phyloP scores from a whole-genome alignment of 2,888 invertebrate species.

The Drosophila pseudotalamancana region DNA sequence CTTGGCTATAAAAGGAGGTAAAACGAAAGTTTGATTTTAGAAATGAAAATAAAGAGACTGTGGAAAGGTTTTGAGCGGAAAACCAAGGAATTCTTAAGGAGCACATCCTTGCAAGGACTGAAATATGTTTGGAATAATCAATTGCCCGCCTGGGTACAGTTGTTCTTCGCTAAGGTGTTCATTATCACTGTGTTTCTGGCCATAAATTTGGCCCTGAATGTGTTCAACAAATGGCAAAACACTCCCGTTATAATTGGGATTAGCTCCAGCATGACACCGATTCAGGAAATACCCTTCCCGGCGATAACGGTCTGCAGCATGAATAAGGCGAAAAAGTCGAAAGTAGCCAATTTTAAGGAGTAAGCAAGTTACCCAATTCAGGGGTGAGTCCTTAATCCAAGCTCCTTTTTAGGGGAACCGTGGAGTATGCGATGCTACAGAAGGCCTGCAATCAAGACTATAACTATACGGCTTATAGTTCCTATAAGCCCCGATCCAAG shows the following conservation, averaged over 20 bases:
- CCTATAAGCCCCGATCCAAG: constrained; percentile 27
- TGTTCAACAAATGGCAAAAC: constrained; percentile 89
- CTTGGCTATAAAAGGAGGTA: constrained; percentile 5
- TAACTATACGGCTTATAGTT: constrained; percentile 53
- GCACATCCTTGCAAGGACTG: constrained; percentile 89
- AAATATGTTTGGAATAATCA: constrained; percentile 87
- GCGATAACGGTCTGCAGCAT: constrained; percentile 93
- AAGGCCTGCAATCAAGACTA: constrained; percentile 64
- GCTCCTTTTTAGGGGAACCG: constrained; percentile 83
- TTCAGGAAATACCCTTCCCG: constrained; percentile 91
- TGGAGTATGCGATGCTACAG: constrained; percentile 85
- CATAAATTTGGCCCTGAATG: constrained; percentile 83
- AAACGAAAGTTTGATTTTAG: too few species aligned
- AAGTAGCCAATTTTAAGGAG: constrained; percentile 54
- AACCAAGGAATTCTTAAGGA: constrained; percentile 86
- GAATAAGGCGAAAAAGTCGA: constrained; percentile 89
- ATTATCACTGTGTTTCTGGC: constrained; percentile 87
- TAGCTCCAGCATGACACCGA: constrained; percentile 88
- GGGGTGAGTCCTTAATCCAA: too few species aligned
- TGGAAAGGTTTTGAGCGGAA: constrained; percentile 62
- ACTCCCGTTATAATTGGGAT: constrained; percentile 91
- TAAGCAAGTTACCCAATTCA: constrained; percentile 29
- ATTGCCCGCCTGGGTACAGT: constrained; percentile 67
- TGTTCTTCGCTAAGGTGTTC: constrained; percentile 90
- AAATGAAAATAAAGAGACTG: constrained; percentile 39